A percentile compares a stretch with the other conserved stretches of the same genome.
phyloP scores from a whole-genome alignment of 2,888 invertebrate species.

The Drosophila mimetica region DNA sequence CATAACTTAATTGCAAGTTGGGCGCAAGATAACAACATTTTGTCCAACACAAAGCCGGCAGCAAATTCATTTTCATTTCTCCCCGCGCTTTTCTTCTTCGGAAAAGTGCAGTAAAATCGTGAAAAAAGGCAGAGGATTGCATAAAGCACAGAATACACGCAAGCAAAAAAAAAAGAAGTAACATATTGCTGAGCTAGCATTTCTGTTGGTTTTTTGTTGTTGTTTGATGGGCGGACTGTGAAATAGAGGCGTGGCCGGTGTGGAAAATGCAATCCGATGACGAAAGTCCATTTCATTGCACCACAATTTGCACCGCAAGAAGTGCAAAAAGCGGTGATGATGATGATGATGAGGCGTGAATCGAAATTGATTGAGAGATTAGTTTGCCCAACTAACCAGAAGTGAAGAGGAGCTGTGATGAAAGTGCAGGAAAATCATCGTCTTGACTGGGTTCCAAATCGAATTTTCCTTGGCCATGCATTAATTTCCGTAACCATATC shows the following conservation, averaged over 20 bases:
- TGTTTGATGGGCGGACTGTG: slow-evolving; percentile 10
- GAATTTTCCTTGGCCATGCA: slow-evolving; percentile 17
- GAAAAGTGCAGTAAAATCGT: slow-evolving; percentile 34
- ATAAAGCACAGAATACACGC: slow-evolving; percentile 53
- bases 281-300: slow-evolving; percentile 37
- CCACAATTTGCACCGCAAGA: slow-evolving; percentile 21
- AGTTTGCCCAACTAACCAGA: slow-evolving; percentile 29
- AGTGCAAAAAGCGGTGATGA: slow-evolving; percentile 1
- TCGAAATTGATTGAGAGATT: slow-evolving; percentile 35
- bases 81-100: slow-evolving; percentile 29
- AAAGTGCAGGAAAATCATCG: slow-evolving; percentile 8
- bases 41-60: slow-evolving; percentile 16
- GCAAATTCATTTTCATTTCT: slow-evolving; percentile 31
- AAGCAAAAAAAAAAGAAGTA: slow-evolving; percentile 13
- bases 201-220: slow-evolving; percentile 19
- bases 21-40: slow-evolving; percentile 40
- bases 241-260: slow-evolving; percentile 38
- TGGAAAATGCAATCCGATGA: slow-evolving; percentile 41
- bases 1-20: slow-evolving; percentile 68
- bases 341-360: slow-evolving; percentile 26
- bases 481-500: slow-evolving; percentile 37
- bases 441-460: slow-evolving; percentile 14
- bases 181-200: slow-evolving; percentile 48
- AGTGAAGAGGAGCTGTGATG: slow-evolving; percentile 9
- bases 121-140: slow-evolving; percentile 53